Conservation (phyloP, 2,888 invertebrate genomes). For the Linnaemya tessellans region DNA sequence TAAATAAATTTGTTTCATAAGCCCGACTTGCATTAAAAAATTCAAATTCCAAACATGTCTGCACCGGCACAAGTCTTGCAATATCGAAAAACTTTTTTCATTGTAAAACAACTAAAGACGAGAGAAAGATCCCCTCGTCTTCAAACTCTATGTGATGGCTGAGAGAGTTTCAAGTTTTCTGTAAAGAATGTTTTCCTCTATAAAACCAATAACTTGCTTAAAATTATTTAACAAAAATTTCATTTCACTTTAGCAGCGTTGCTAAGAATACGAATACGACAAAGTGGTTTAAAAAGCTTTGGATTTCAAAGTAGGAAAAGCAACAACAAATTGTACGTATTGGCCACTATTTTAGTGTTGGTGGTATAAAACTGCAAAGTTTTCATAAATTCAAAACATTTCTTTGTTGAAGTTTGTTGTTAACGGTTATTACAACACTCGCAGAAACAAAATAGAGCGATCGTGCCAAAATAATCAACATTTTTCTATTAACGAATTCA, state of each 20-base stretch:
- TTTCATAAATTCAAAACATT: constrained; percentile 65
- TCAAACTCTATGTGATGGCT: neutral
- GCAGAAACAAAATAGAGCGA: constrained; percentile 33
- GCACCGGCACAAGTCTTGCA: constrained; percentile 19
- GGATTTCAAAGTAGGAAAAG: constrained; percentile 20
- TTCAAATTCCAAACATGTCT: constrained; percentile 39
- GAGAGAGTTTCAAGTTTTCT: neutral
- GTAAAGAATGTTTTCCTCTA: constrained; percentile 5
- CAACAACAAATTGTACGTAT: constrained; percentile 28
- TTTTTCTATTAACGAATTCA: neutral
- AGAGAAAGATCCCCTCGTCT: neutral
- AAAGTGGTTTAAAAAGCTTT: constrained; percentile 64
- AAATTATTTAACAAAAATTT: neutral
- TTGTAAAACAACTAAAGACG: neutral
- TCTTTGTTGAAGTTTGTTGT: constrained; percentile 62
- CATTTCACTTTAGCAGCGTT: constrained; percentile 13
- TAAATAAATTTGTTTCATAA: neutral
- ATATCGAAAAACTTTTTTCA: constrained; percentile 2
- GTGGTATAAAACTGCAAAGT: constrained; percentile 68
- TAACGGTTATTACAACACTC: constrained; percentile 65
- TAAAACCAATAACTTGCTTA: neutral
- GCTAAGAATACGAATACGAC: constrained; percentile 13
- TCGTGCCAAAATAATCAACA: neutral
- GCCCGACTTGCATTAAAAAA: neutral
- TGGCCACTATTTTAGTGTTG: constrained; percentile 50